phyloP scores from a whole-genome alignment of 2,888 invertebrate species.

The Andrena minutula region DNA sequence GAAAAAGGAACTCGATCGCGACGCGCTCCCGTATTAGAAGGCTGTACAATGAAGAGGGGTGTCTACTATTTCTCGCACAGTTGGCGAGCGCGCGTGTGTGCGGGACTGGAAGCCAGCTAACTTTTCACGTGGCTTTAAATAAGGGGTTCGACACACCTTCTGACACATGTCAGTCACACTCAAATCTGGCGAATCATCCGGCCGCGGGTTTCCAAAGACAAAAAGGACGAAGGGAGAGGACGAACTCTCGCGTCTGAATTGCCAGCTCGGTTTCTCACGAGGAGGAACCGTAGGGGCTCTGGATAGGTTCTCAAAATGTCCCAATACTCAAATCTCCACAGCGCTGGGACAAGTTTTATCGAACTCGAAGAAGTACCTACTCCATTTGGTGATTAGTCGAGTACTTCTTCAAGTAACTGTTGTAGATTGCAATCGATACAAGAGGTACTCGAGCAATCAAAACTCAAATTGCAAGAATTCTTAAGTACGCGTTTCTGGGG shows the following conservation, averaged over 20 bases:
- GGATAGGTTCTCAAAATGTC: too few species aligned
- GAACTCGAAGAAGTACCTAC: too few species aligned
- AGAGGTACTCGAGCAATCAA: too few species aligned
- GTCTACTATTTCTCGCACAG: neutral
- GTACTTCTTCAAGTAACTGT: too few species aligned
- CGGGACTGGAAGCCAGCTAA: conserved; percentile 59
- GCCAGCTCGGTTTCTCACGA: conserved; percentile 49
- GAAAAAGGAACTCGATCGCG: conserved; percentile 43
- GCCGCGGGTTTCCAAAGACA: conserved; percentile 51
- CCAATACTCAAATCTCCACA: too few species aligned
- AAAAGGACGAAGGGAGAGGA: conserved; percentile 4
- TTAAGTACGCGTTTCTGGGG: too few species aligned
- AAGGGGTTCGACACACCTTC: conserved; percentile 63
- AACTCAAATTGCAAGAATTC: too few species aligned
- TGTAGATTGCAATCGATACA: too few species aligned
- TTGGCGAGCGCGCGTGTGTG: conserved; percentile 7
- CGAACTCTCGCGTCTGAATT: neutral
- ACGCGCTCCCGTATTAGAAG: conserved; percentile 59
- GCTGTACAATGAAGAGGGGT: conserved; percentile 52
- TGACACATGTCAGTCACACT: conserved; percentile 76
- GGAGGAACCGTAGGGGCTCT: neutral
- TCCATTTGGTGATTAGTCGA: too few species aligned
- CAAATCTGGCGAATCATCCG: conserved; percentile 64
- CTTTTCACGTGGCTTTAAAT: conserved; percentile 55
- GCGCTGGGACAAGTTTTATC: too few species aligned